These are phyloP conservation scores for Numenius phaeopus DNA, from an alignment of 2,797 vertebrate species.

Conservation along the genomic window DNA sequence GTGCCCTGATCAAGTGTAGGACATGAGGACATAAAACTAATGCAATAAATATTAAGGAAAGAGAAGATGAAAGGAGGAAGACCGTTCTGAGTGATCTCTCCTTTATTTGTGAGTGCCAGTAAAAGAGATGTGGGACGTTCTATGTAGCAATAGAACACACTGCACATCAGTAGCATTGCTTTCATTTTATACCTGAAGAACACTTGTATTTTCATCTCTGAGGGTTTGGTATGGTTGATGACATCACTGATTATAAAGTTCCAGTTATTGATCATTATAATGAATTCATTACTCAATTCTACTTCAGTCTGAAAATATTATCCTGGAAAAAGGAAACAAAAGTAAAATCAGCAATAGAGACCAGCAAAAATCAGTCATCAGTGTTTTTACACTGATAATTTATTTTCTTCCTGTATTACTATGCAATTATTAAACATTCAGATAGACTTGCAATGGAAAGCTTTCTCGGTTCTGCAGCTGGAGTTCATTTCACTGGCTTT, in stretches of 20 bases:
- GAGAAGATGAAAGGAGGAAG: neutral
- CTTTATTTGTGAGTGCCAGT: neutral
- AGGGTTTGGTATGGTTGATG: neutral
- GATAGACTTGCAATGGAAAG: neutral
- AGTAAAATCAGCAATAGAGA: neutral
- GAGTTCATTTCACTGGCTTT: neutral
- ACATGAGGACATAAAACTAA: neutral
- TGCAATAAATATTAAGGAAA: neutral
- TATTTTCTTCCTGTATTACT: neutral
- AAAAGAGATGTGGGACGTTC: neutral
- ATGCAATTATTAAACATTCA: neutral
- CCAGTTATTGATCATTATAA: slow-evolving; percentile 22
- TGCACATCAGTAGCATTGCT: neutral
- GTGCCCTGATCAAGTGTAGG: neutral
- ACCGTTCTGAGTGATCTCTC: neutral
- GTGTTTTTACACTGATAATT: neutral
- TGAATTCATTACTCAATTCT: neutral
- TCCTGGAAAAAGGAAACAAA: neutral
- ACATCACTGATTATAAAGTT: neutral
- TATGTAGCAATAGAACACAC: neutral
- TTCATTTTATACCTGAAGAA: neutral
- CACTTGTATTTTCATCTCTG: slow-evolving; percentile 2
- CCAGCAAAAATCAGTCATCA: neutral
- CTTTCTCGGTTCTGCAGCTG: neutral
- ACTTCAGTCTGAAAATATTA: neutral